Base-by-base conservation (phyloP, 2,888 invertebrate genomes). In the Ctenicera cuprea region DNA sequence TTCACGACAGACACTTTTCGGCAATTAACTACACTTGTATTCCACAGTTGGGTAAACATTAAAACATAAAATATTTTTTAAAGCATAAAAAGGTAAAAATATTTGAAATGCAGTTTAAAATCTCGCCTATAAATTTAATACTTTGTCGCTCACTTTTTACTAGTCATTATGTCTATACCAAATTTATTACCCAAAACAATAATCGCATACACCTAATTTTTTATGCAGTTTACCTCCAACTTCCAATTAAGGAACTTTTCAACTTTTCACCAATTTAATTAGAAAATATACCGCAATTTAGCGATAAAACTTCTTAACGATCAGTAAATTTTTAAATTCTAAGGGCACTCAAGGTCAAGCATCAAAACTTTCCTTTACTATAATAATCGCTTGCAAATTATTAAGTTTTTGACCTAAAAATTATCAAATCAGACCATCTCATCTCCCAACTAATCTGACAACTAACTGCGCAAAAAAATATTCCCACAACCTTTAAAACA, bases 401-500 rank as follows among this genome's bases (percentile, higher is more conserved):
- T 54, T 8, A n/a, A 54, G 5, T 12, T 54, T 54, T 33, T 33
- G 54, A 54, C 54, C 54, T 30, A 30, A 50, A 54, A 54, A n/a
- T 30, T 54, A 54, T 54, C 54, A 7, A 26, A 54, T 14, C 12
- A 54, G 22, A 22, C 26, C 54, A 54, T 54, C 30, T 7, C 30
- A 5, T 54, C 14, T 14, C 14, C 14, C 9, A 30, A 14, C 14
- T 45, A 18, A 45, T 45, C 45, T 1, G 9, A 9, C 4, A 54
- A 54, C 5, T 4, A 52, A 52, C 3, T 18, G 12, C 14, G n/a
- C 11, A 52, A 54, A 54, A 54, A 54, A 30, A 26, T 26, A 22
- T 54, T 54, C 54, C 54, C 54, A 54, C 54, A 54, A 30, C 54
- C 54, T 54, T 54, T 54, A 30, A 26, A 54, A 50, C 16, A 18